phyloP scores from a whole-genome alignment of 2,797 vertebrate genomes.

The Eulemur albifrons region DNA sequence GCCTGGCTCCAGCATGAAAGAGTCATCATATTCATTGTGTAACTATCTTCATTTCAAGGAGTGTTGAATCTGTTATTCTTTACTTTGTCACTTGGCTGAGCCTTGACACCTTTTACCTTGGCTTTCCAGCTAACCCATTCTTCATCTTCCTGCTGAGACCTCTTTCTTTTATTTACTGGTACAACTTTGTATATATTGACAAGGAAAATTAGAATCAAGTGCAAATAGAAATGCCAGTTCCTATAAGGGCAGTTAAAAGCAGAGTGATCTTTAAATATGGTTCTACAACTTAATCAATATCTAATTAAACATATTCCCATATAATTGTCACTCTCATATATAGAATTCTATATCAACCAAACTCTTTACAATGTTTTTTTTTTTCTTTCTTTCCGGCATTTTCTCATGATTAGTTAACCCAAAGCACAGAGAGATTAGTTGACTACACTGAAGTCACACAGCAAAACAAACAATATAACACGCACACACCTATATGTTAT shows the following conservation, averaged over 20 bases:
- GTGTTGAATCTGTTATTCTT: conserved; percentile 34
- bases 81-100: conserved; percentile 40
- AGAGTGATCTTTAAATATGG: neutral
- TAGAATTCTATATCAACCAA: conserved; percentile 13
- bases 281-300: conserved; percentile 59
- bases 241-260: conserved; percentile 29
- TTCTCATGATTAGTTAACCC: neutral
- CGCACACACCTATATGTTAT: neutral
- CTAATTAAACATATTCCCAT: conserved; percentile 48
- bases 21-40: neutral
- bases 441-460: neutral
- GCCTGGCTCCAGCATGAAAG: neutral
- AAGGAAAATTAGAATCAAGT: conserved; percentile 27
- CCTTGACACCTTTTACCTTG: conserved; percentile 61
- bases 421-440: neutral
- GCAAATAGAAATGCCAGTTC: conserved; percentile 8
- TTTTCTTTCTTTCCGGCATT: neutral
- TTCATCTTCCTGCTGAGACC: conserved; percentile 55
- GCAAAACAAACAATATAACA: neutral
- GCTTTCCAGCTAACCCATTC: conserved; percentile 31
- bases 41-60: conserved; percentile 40
- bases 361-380: neutral
- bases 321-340: conserved; percentile 10
- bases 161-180: conserved; percentile 52
- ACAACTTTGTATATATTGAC: neutral